These are phyloP conservation scores for Panthera leo DNA, from an alignment of 2,113 vertebrate species.

Conservation along the genomic window DNA sequence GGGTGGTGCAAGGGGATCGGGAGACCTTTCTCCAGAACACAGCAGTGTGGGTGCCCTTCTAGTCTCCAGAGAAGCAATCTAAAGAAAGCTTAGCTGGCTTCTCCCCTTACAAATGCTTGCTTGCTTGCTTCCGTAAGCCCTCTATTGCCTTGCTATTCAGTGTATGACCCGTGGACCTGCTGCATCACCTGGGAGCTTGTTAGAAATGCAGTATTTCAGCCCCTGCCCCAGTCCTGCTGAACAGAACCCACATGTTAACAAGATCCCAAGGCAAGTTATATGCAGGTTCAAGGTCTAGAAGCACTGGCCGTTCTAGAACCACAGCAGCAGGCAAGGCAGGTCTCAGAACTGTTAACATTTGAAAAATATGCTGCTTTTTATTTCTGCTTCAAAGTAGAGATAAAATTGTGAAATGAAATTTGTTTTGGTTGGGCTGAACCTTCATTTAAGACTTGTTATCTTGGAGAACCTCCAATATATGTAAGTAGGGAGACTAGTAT, in stretches of 20 bases:
- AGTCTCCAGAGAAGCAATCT: background rate
- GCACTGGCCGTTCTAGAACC: background rate
- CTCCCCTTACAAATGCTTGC: background rate
- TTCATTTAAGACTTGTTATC: background rate
- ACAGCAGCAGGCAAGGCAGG: background rate
- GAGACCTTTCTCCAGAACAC: background rate
- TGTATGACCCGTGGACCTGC: accelerated
- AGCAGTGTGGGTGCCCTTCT: background rate
- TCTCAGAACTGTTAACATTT: background rate
- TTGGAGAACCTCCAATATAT: background rate
- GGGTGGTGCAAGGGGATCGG: background rate
- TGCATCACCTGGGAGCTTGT: background rate
- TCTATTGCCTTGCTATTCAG: background rate
- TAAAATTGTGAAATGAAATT: background rate
- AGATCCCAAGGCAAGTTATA: accelerated
- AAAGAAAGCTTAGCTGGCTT: background rate
- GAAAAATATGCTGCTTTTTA: background rate
- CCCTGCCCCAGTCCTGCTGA: background rate
- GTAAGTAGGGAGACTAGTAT: background rate
- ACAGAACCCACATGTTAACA: background rate
- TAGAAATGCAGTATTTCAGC: background rate
- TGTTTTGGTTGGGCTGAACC: background rate
- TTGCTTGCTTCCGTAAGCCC: background rate
- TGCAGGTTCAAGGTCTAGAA: background rate
- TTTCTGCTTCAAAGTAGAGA: background rate